Evolutionary conservation across 2,797 vertebrate genomes (phyloP).

Genomic region (Hephaestus fuliginosus): DNA sequence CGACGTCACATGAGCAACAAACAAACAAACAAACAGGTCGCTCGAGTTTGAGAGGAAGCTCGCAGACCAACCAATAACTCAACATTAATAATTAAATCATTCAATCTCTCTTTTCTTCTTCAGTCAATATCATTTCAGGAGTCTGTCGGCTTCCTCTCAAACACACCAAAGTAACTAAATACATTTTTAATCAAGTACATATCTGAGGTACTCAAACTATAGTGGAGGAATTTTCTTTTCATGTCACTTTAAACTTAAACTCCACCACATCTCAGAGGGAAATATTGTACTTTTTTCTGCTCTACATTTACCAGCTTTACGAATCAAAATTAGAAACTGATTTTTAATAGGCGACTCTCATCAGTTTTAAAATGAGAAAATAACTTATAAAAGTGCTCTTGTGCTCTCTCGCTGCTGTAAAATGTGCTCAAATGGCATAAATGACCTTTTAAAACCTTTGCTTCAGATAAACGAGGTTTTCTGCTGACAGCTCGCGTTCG

Average conservation of each 20-base stretch:
- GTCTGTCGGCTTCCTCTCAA: background rate
- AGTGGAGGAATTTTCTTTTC: background rate
- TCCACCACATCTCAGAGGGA: background rate
- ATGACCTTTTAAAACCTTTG: slow-evolving; percentile 18
- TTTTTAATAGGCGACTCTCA: background rate
- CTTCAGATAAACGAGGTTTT: background rate
- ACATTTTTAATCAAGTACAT: background rate
- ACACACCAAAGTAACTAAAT: background rate
- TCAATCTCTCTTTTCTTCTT: background rate
- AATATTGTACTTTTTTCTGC: no score
- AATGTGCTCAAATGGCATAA: background rate
- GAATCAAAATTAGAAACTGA: background rate
- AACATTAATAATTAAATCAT: background rate
- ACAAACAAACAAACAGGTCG: slow-evolving; percentile 1
- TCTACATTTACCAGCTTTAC: no score
- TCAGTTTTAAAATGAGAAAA: background rate
- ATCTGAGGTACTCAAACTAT: no score
- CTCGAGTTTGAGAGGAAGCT: background rate
- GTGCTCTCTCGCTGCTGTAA: background rate
- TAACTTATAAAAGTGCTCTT: background rate
- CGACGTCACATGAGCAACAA: background rate
- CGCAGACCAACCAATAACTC: background rate
- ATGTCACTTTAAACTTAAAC: background rate
- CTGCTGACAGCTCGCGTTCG: background rate
- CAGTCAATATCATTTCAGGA: background rate